Evolutionary conservation across 2,888 invertebrate species (phyloP).

Genomic region (Monochamus alternatus): DNA sequence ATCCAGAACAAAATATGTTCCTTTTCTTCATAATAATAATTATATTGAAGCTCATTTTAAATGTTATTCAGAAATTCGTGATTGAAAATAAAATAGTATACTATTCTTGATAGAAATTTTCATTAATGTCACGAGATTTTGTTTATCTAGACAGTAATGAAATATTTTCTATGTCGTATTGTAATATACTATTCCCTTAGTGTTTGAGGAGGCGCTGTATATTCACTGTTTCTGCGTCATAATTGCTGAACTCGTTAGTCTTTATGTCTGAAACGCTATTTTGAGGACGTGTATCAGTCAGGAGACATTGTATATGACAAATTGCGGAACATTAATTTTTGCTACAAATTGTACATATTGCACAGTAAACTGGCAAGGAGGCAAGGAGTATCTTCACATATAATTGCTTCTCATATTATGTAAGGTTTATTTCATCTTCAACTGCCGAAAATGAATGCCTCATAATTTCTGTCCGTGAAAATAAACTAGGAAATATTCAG

Average conservation of each 20-base stretch:
- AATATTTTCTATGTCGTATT: no score
- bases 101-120: no score
- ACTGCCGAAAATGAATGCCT: slow-evolving; percentile 10
- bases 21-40: no score
- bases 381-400: background rate
- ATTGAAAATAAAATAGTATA: no score
- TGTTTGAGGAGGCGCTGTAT: no score
- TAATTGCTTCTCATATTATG: slow-evolving; percentile 19
- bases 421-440: slow-evolving; percentile 19
- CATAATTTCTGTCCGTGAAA: slow-evolving; percentile 20
- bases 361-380: background rate
- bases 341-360: background rate
- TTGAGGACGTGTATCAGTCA: background rate
- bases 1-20: no score
- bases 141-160: no score
- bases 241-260: background rate
- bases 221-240: no score
- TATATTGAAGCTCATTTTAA: no score
- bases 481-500: slow-evolving; percentile 15
- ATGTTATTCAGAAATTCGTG: no score
- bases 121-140: no score
- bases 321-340: background rate
- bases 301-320: slow-evolving; percentile 7
- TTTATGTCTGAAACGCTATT: background rate
- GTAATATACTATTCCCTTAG: no score